These are phyloP conservation scores for Macroramphosus scolopax DNA, from an alignment of 2,797 vertebrate species.

Conservation along the genomic window DNA sequence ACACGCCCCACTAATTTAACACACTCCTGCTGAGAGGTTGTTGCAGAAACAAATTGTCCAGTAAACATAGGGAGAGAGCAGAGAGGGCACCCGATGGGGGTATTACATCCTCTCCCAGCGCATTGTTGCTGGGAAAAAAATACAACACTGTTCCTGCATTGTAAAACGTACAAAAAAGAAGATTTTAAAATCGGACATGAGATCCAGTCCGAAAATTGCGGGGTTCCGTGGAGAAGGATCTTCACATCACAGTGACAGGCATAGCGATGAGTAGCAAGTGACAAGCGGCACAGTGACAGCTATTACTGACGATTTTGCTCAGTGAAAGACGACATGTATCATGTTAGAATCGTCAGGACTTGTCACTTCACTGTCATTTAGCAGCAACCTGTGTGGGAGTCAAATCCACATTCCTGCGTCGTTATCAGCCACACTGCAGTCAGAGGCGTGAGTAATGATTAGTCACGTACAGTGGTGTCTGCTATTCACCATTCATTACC, in stretches of 20 bases:
- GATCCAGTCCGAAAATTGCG: no score
- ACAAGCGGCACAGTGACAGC: conserved; percentile 43
- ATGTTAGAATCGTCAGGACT: conserved; percentile 57
- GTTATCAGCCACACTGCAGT: conserved; percentile 56
- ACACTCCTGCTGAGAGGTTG: conserved; percentile 55
- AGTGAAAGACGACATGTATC: conserved; percentile 49
- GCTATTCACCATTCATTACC: conserved; percentile 34
- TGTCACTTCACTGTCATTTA: conserved; percentile 70
- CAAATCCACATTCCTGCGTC: conserved; percentile 50
- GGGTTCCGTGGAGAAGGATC: no score
- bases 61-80: conserved; percentile 47
- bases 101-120: conserved; percentile 24
- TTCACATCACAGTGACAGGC: no score
- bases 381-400: conserved; percentile 61
- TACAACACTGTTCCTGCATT: conserved; percentile 24
- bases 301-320: conserved; percentile 48
- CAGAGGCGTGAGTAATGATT: conserved; percentile 47
- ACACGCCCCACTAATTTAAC: conserved; percentile 41
- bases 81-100: conserved; percentile 29
- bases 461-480: conserved; percentile 50
- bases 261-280: conserved; percentile 33
- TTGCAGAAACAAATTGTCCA: conserved; percentile 57
- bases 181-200: no score
- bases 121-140: conserved; percentile 7
- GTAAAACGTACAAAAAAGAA: conserved; percentile 21